These are phyloP conservation scores for Scelioninae gen. 2 DNA, from an alignment of 2,888 invertebrate genomes.

Conservation along the genomic window DNA sequence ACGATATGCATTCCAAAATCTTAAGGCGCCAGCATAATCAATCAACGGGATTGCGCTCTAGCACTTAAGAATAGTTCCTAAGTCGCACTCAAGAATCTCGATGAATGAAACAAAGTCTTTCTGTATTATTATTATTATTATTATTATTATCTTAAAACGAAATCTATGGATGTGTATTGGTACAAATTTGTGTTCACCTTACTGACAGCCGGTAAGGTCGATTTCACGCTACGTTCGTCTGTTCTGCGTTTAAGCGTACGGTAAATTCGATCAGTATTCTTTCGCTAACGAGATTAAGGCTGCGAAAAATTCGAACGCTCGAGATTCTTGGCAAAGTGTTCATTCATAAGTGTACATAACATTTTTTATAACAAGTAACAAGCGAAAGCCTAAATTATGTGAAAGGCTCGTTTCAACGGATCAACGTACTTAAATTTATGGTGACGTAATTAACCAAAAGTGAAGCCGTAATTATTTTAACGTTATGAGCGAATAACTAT, in stretches of 20 bases:
- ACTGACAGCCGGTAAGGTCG: not conserved
- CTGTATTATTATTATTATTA: too few relatives aligned
- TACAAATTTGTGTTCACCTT: constrained; percentile 21
- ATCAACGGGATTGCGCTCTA: constrained; percentile 63
- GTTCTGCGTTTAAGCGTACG: too few relatives aligned
- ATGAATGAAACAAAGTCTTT: constrained; percentile 10
- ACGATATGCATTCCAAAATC: constrained; percentile 54
- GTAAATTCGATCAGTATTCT: constrained; percentile 22
- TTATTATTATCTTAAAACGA: too few relatives aligned
- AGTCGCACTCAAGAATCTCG: constrained; percentile 64
- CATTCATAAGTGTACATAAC: constrained; percentile 67
- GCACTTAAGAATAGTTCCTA: constrained; percentile 72
- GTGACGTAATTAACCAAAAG: constrained; percentile 38
- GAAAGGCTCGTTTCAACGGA: constrained; percentile 65
- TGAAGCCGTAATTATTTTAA: constrained; percentile 4
- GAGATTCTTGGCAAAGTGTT: constrained; percentile 55
- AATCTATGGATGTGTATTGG: too few relatives aligned
- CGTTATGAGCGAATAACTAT: not conserved
- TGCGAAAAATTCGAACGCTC: constrained; percentile 6
- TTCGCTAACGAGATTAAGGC: constrained; percentile 2
- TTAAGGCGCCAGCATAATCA: constrained; percentile 53
- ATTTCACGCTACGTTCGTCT: too few relatives aligned
- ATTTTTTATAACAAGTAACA: constrained; percentile 71
- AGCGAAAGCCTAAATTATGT: constrained; percentile 64
- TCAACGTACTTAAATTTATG: constrained; percentile 50